Percentiles rank a stretch among this genome's conserved stretches.
Evolutionary conservation across 1,140 invertebrate species (phyloP).

Genomic region (Drosophila jambulina): DNA sequence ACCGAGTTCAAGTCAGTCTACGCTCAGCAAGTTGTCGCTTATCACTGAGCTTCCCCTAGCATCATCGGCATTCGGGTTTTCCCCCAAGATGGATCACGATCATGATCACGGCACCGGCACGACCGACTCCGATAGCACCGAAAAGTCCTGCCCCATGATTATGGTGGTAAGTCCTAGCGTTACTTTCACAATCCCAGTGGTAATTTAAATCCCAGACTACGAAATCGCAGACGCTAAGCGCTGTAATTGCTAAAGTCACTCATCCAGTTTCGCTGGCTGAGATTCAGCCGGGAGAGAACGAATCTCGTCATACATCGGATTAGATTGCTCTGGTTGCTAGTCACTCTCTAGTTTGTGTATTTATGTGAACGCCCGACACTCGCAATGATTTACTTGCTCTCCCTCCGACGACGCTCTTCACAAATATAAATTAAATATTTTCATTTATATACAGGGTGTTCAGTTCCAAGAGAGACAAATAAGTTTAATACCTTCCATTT

Average conservation of each 20-base stretch:
- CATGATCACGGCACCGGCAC: slow-evolving; percentile 43
- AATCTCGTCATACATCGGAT: slow-evolving; percentile 33
- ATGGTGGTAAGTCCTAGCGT: slow-evolving; percentile 67
- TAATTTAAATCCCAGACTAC: not conserved
- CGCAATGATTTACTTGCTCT: slow-evolving; percentile 32
- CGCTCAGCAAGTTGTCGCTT: slow-evolving; percentile 54
- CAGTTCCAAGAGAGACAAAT: not conserved
- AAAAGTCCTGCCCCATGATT: slow-evolving; percentile 69
- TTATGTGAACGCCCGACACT: slow-evolving; percentile 3
- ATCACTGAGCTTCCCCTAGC: slow-evolving; percentile 27
- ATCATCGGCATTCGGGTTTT: slow-evolving; percentile 84
- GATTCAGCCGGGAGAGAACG: slow-evolving; percentile 27
- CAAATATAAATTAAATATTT: slow-evolving; percentile 15
- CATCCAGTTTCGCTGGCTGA: slow-evolving; percentile 19
- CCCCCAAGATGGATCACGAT: slow-evolving; percentile 53
- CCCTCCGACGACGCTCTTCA: slow-evolving; percentile 32
- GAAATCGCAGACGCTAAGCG: slow-evolving; percentile 12
- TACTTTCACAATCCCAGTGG: slow-evolving; percentile 2
- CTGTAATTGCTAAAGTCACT: slow-evolving; percentile 26
- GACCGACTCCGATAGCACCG: slow-evolving; percentile 3
- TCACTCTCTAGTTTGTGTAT: slow-evolving; percentile 18
- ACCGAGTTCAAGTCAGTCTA: slow-evolving; percentile 53
- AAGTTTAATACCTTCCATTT: not conserved
- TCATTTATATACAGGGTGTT: slow-evolving; percentile 58
- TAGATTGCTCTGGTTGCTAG: slow-evolving; percentile 33